These are phyloP conservation scores for Leucophora obtusa DNA, from an alignment of 2,888 invertebrate species.

Conservation along the genomic window DNA sequence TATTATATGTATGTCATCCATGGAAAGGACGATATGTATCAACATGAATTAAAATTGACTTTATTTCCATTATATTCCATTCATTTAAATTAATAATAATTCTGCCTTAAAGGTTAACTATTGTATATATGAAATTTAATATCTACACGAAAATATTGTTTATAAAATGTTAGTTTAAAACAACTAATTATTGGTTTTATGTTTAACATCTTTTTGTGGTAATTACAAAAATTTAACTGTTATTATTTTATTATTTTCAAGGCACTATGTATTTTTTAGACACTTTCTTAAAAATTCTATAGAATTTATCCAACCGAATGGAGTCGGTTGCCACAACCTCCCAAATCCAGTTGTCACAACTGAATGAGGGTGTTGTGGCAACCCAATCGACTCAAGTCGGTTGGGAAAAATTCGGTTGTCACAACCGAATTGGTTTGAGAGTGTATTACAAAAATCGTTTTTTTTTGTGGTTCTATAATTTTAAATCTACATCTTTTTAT, in stretches of 20 bases:
- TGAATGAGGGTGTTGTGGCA: too few species aligned
- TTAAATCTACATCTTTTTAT: conserved; percentile 76
- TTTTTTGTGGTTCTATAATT: not conserved
- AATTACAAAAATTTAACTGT: conserved; percentile 7
- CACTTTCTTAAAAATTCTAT: too few species aligned
- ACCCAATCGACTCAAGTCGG: too few species aligned
- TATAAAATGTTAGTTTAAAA: conserved; percentile 62
- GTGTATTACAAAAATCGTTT: conserved; percentile 43
- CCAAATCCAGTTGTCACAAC: too few species aligned
- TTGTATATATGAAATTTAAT: conserved; percentile 1
- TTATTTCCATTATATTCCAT: not conserved
- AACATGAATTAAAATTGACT: too few species aligned
- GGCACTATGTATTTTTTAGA: conserved; percentile 51
- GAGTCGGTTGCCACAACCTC: too few species aligned
- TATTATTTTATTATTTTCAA: conserved; percentile 36
- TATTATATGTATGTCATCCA: too few species aligned
- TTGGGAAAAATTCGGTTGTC: too few species aligned
- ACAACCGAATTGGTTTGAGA: too few species aligned
- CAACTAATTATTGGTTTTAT: conserved; percentile 59
- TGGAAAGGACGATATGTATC: too few species aligned
- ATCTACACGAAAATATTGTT: conserved; percentile 37
- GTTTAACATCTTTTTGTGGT: conserved; percentile 24
- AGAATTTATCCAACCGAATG: too few species aligned
- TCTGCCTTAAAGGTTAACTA: not conserved
- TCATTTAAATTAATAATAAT: not conserved